phyloP scores from a whole-genome alignment of 2,888 invertebrate genomes.

The Myathropa florea region DNA sequence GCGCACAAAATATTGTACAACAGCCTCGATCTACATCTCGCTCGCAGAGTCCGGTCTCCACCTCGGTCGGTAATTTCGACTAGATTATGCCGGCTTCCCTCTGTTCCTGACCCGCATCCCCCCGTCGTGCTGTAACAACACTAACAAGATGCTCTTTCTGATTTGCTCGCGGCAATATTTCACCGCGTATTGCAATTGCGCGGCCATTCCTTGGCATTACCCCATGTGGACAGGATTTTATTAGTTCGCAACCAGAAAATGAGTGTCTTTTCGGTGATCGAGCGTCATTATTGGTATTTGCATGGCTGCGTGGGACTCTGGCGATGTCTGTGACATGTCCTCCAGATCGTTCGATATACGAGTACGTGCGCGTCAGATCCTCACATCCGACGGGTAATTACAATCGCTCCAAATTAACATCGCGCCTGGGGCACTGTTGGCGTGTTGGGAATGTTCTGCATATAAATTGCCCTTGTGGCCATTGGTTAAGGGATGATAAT shows the following conservation, averaged over 20 bases:
- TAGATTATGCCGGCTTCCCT: not conserved
- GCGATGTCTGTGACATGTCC: not conserved
- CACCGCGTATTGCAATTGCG: not conserved
- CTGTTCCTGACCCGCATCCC: not conserved
- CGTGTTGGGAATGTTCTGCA: not conserved
- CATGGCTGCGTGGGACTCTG: not conserved
- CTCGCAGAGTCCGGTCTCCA: not conserved
- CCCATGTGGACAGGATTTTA: not conserved
- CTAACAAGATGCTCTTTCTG: not conserved
- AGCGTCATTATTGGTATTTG: not conserved
- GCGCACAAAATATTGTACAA: not conserved
- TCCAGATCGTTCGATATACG: no score
- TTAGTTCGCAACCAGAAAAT: not conserved
- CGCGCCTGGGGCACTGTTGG: not conserved
- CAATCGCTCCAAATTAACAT: not conserved
- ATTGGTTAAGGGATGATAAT: not conserved
- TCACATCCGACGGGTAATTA: not conserved
- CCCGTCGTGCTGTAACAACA: not conserved
- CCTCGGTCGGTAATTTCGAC: not conserved
- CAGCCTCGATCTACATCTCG: not conserved
- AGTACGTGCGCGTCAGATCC: no score
- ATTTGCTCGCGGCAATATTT: not conserved
- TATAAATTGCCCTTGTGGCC: not conserved
- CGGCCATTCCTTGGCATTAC: not conserved
- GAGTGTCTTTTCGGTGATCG: not conserved